Percentiles rank a stretch among this genome's conserved stretches.
Evolutionary conservation across 2,113 vertebrate species (phyloP).

Genomic region (Corythoichthys intestinalis): DNA sequence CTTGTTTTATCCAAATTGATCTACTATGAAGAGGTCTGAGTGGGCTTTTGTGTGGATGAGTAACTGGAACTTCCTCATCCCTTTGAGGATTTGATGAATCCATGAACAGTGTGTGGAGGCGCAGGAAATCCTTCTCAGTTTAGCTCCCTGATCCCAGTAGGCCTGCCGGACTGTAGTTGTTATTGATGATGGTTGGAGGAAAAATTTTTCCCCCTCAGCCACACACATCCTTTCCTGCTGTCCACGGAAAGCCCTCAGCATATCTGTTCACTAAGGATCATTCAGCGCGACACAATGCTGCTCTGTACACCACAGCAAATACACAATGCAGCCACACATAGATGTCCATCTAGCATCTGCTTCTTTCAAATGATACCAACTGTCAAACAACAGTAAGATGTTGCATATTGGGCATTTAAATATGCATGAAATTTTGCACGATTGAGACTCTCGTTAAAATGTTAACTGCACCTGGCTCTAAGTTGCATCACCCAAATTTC

Average conservation of each 20-base stretch:
- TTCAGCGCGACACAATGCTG: slow-evolving; percentile 38
- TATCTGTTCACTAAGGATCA: slow-evolving; percentile 38
- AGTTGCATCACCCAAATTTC: too few species aligned
- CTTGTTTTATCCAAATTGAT: slow-evolving; percentile 43
- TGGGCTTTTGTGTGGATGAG: slow-evolving; percentile 42
- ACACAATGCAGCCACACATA: slow-evolving; percentile 18
- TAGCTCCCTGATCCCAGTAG: slow-evolving; percentile 49
- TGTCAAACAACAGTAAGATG: slow-evolving; percentile 16
- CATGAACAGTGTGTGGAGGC: slow-evolving; percentile 47
- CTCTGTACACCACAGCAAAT: slow-evolving; percentile 33
- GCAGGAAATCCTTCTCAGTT: slow-evolving; percentile 55
- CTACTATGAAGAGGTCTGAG: slow-evolving; percentile 47
- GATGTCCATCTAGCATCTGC: slow-evolving; percentile 14
- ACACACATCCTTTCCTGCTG: slow-evolving; percentile 45
- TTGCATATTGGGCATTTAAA: neutral
- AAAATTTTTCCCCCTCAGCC: slow-evolving; percentile 19
- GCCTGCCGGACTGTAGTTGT: slow-evolving; percentile 35
- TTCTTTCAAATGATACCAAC: slow-evolving; percentile 18
- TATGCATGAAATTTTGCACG: too few species aligned
- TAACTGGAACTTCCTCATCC: slow-evolving; percentile 38
- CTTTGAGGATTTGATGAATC: slow-evolving; percentile 38
- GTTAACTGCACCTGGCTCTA: too few species aligned
- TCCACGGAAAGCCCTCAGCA: slow-evolving; percentile 31
- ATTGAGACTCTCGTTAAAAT: too few species aligned
- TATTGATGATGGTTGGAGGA: slow-evolving; percentile 36